A percentile compares a stretch with the other conserved stretches of the same genome.
These are phyloP conservation scores for Stegastes partitus DNA, from an alignment of 2,113 vertebrate species.

Conservation along the genomic window DNA sequence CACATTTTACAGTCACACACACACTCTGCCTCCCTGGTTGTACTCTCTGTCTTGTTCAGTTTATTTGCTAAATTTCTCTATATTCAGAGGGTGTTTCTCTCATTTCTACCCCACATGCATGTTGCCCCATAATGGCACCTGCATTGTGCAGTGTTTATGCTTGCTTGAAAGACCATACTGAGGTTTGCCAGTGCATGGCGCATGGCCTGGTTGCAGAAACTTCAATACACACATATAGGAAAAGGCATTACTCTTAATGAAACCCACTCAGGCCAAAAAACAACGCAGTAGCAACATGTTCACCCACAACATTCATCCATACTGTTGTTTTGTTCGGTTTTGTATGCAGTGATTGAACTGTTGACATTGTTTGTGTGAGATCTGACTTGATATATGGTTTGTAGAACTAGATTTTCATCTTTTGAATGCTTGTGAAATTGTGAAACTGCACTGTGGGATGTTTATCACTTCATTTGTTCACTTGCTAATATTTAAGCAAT, in stretches of 20 bases:
- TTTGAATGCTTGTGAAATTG: no score
- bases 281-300: not conserved
- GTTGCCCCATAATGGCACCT: constrained; percentile 1
- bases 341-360: not conserved
- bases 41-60: not conserved
- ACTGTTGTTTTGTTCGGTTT: not conserved
- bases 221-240: not conserved
- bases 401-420: not conserved
- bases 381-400: not conserved
- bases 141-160: not conserved
- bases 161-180: constrained; percentile 25
- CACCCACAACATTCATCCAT: not conserved
- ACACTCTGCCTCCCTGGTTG: not conserved
- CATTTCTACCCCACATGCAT: constrained; percentile 25
- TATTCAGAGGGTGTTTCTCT: not conserved
- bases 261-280: not conserved
- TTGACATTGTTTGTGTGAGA: not conserved
- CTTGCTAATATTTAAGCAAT: no score
- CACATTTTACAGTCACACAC: not conserved
- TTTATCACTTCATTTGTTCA: no score
- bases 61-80: constrained; percentile 5
- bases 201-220: constrained; percentile 29
- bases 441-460: no score
- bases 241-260: not conserved
- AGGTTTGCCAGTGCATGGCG: constrained; percentile 40